phyloP scores from a whole-genome alignment of 2,888 invertebrate genomes.

The Lordiphosa andalusiaca region DNA sequence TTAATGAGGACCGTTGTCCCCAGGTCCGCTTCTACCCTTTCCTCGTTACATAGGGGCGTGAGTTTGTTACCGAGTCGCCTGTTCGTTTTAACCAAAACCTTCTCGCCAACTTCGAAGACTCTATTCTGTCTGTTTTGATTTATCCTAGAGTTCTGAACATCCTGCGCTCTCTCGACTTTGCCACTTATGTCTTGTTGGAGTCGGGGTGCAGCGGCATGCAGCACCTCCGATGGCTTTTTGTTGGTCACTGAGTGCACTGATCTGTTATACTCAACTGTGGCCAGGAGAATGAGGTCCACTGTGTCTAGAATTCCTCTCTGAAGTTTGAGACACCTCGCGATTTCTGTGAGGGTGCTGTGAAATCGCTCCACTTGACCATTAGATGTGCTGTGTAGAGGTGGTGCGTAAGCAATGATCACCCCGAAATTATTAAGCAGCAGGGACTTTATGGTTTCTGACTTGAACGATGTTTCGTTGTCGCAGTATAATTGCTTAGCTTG shows the following conservation, averaged over 20 bases:
- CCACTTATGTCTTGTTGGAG: no score
- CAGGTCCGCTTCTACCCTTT: not conserved
- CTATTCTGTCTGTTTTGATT: not conserved
- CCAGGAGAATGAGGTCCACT: not conserved
- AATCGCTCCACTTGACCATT: not conserved
- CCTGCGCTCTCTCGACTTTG: no score
- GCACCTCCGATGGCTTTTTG: no score
- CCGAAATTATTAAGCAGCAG: constrained; percentile 1
- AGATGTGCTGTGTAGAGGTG: constrained; percentile 6
- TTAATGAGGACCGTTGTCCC: not conserved
- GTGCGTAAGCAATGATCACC: not conserved
- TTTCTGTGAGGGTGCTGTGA: no score
- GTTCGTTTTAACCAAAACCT: constrained; percentile 1
- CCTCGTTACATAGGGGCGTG: not conserved
- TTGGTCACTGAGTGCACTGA: constrained; percentile 2
- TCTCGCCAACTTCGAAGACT: not conserved
- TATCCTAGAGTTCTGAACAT: no score
- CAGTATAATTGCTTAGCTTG: constrained; percentile 11
- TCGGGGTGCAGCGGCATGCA: no score
- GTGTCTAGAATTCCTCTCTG: no score
- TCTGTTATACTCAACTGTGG: not conserved
- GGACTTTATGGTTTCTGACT: constrained; percentile 8
- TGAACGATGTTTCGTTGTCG: constrained; percentile 15
- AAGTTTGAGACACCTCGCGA: no score
- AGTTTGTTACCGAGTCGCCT: constrained; percentile 2